Base-by-base conservation (phyloP, 2,888 invertebrate species). In the Tipula lateralis region DNA sequence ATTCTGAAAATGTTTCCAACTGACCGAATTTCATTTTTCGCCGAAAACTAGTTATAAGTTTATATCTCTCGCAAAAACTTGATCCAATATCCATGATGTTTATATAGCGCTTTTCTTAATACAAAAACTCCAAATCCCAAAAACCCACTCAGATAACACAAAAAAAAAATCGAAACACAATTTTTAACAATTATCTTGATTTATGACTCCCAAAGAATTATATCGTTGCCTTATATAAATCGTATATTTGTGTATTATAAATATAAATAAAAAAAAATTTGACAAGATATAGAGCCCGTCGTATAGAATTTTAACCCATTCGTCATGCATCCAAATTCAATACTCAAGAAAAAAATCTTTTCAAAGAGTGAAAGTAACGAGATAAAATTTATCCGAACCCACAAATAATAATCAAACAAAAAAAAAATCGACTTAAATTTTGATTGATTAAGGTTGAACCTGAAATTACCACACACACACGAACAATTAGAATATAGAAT, bases 181-280 rank as follows among this genome's bases (percentile, higher is more conserved):
- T 44, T 44, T 44, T 44, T n/a, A 66, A 66, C 66, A 66, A 66
- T 66, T 66, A 66, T 66, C 66, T 66, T 66, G 66, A 66, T 66
- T 66, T 66, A 66, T 66, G 66, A 66, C 66, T 66, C 66, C 66
- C 66, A 66, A 66, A 66, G 66, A 66, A 66, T 66, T 66, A 66
- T 66, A 24, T 66, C 66, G 66, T 66, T 66, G 66, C 24, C 19
- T 66, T 66, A 66, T 24, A 66, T n/a, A n/a, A 44, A 66, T 66
- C 24, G 19, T 66, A 24, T 66, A 24, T 44, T 44, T n/a, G n/a
- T n/a, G n/a, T n/a, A n/a, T 39, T 39, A 13, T 39, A 44, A 4
- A 44, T 44, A 44, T 9, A 24, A 66, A n/a, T 1, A 39, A 39
- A 44, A 44, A 44, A 44, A 66, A 66, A 66, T 2, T 66, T 66